A percentile compares a stretch with the other conserved stretches of the same genome.
These are phyloP conservation scores for Mythimna loreyi DNA, from an alignment of 2,888 invertebrate genomes.

Conservation along the genomic window DNA sequence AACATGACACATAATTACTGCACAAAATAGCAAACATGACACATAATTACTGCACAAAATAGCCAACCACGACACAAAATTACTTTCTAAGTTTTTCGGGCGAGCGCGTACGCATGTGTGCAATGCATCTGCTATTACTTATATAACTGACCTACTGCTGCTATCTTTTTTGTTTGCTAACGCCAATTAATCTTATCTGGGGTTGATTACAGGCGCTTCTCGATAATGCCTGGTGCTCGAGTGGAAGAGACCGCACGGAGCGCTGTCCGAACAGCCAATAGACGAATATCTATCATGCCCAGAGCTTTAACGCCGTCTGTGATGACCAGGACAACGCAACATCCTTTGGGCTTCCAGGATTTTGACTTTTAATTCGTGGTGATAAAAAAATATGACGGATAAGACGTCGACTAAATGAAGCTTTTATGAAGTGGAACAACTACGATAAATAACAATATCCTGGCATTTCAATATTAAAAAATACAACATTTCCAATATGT, in stretches of 20 bases:
- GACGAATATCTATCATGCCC: slow-evolving; percentile 81
- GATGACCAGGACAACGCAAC: slow-evolving; percentile 66
- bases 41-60: too few species aligned
- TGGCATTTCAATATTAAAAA: not conserved
- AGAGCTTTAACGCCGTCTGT: slow-evolving; percentile 72
- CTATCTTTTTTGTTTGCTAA: not conserved
- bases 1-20: too few species aligned
- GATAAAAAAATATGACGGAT: not conserved
- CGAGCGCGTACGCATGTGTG: too few species aligned
- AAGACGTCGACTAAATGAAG: not conserved
- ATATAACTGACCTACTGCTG: slow-evolving; percentile 1
- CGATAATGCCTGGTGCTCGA: slow-evolving; percentile 82
- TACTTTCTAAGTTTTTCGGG: too few species aligned
- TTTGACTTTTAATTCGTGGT: slow-evolving; percentile 74
- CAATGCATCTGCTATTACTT: too few species aligned
- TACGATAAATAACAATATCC: not conserved
- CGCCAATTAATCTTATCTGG: slow-evolving; percentile 47
- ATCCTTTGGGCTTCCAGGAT: slow-evolving; percentile 81
- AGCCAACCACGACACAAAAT: too few species aligned
- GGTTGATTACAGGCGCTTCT: slow-evolving; percentile 79
- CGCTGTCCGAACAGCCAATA: slow-evolving; percentile 49
- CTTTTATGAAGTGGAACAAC: not conserved
- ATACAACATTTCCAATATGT: not conserved
- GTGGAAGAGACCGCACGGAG: slow-evolving; percentile 68
- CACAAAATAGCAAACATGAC: too few species aligned